Evolutionary conservation across 2,888 invertebrate species (phyloP), one percentile per base, ranked within the genome.

Genomic region (Drosophila monieri): DNA sequence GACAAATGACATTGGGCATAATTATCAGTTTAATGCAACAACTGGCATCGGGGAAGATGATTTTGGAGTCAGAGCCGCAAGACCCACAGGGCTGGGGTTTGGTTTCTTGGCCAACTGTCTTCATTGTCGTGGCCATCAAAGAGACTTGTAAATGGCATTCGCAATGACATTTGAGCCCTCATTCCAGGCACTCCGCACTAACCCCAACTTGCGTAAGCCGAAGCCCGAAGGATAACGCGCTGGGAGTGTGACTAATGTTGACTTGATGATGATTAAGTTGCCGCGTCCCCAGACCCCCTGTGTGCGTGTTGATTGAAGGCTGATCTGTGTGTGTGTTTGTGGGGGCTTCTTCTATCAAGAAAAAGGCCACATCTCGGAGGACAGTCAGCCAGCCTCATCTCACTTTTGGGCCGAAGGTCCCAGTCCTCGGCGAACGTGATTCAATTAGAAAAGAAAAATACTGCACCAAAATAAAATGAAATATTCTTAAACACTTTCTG

Each of bases 241-340:
- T 54, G 41, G 67, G 67, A 73, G 84, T 84, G 84, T 88, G 84
- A 84, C 85, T 84, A 84, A 84, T 84, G 88, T 52, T 62, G 71
- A 70, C 78, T 74, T 85, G 86, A 85, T 83, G 86, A 85, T 85
- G 88, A 84, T 84, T 84, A 85, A 84, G 83, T 78, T 78, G 88
- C 77, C 77, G 39, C 61, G 70, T 79, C 54, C 55, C 68, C 71
- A 23, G 62, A 71, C 62, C 73, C 78, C 71, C 37, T 65, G 77
- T 55, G 80, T 69, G 73, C 70, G 62, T 69, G 55, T 65, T 73
- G 64, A 78, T 75, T 74, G 79, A 71, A 77, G 69, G 37, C 65
- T 30, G 57, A 32, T 46, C 41, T 73, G 61, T 75, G 77, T n/a
- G n/a, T 2, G n/a, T 35, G n/a, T n/a, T 41, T 73, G 61, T 74